A percentile compares a stretch with the other conserved stretches of the same genome.
phyloP scores from a whole-genome alignment of 2,113 vertebrate species.

The Xyrauchen texanus region DNA sequence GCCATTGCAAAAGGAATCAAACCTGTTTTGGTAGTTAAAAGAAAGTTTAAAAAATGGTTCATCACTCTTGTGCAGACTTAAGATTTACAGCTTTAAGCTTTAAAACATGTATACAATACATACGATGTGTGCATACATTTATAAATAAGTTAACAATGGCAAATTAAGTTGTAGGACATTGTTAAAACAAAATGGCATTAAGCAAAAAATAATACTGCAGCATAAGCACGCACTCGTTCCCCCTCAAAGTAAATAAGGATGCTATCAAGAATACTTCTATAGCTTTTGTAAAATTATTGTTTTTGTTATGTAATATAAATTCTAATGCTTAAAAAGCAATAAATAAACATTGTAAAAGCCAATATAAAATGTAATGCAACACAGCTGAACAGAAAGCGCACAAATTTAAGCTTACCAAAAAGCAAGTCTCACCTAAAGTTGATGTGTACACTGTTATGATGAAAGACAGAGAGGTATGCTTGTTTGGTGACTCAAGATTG shows the following conservation, averaged over 20 bases:
- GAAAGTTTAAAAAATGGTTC: constrained; percentile 23
- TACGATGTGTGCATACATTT: too few species aligned
- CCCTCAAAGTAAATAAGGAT: too few species aligned
- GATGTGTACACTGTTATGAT: constrained; percentile 33
- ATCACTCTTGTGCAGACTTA: too few species aligned
- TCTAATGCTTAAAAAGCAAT: neutral
- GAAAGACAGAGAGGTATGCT: constrained; percentile 38
- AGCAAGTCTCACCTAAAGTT: constrained; percentile 41
- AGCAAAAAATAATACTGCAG: too few species aligned
- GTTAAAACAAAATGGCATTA: too few species aligned
- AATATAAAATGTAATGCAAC: neutral
- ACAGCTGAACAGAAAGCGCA: neutral
- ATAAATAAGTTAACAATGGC: too few species aligned
- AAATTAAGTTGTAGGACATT: too few species aligned
- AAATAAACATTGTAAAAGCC: neutral
- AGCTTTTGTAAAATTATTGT: neutral
- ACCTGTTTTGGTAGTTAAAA: constrained; percentile 52
- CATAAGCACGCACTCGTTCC: too few species aligned
- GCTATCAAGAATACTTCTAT: too few species aligned
- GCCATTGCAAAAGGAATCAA: constrained; percentile 50
- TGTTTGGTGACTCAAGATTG: constrained; percentile 32
- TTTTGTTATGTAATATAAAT: neutral
- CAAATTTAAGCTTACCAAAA: constrained; percentile 2
- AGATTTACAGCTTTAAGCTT: too few species aligned
- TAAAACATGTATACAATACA: too few species aligned